Evolutionary conservation across 2,888 invertebrate species (phyloP), one percentile per base, ranked within the genome.

Genomic region (Platynereis dumerilii): DNA sequence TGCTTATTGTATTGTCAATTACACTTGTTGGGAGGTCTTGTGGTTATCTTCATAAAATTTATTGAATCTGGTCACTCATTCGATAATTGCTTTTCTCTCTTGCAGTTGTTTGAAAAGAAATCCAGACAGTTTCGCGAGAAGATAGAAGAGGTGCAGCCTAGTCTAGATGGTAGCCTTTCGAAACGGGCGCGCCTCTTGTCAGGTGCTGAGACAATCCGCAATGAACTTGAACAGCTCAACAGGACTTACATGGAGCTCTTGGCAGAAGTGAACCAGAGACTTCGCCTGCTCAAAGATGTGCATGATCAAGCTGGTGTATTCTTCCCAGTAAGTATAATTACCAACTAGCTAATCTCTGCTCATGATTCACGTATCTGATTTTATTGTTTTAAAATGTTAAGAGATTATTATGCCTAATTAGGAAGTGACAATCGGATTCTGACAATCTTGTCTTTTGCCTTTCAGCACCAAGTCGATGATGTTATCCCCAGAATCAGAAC

Each of bases 31-130:
- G 42, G 12, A 42, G 10, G 15, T 42, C 24, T 17, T 52, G 24
- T 22, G 34, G 7, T 34, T 5, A 34, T 34, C 34, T 34, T 34
- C 34, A 5, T 34, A 12, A 34, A 34, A 34, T 34, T 34, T 34
- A 12, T 34, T 34, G 34, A 12, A 12, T 34, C 5, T 34, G 34
- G 34, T 12, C 34, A 34, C 34, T 7, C 34, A 48, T 48, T n/a
- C 7, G 48, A 42, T 42, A 12, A 42, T 42, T 42, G 10, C 17
- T 12, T 42, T 42, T 42, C 10, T 42, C n/a, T 26, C 0, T 39
- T 61, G 12, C 90, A 94, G 93, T 92, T 92, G 83, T 92, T 92
- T 88, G 91, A 92, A 84, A 90, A 91, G 82, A 89, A 92, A 80
- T 90, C 93, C 83, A 91, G 91, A 85, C 90, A 91, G 72, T 96